Evolutionary conservation across 2,113 vertebrate genomes (phyloP), one percentile per base, ranked within the genome.

Genomic region (Hyla sarda): DNA sequence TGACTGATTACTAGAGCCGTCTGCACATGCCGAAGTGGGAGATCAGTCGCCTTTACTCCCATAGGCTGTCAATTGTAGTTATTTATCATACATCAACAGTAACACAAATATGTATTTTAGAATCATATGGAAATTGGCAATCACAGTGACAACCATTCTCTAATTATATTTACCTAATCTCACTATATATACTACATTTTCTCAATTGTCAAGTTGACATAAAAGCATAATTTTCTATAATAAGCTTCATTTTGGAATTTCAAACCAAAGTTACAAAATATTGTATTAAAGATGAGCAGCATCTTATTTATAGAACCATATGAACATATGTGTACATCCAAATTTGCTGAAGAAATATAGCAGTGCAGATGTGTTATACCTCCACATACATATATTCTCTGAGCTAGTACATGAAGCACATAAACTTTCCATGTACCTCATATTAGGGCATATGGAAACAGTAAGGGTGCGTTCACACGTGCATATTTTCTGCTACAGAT

Each of bases 1-100:
- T 84, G 82, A 84, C 54, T 65, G 82, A 84, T 84, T 84, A 84
- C 69, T 84, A 34, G 32, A 84, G 19, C 25, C 47, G 45, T 47
- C 71, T 65, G 72, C 37, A 37, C 60, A 21, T 6, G 14, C 32
- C 32, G 13, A 75, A 75, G 69, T 83, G 34, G 82, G 54, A 67
- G 71, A 60, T 60, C 71, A 58, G 71, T 60, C 32, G 17, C 41
- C 5, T 74, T 45, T 52, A 28, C 17, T 76, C 82, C 82, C 82
- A 76, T 34, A 60, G 52, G 71, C 56, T 65, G 56, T 23, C 56
- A 76, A 48, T 65, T 83, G 23, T 58, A 76, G 37, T 84, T 76
- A 32, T 62, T 76, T 50, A 47, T 82, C 65, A 69, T 48, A 69
- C 17, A 62, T 65, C 52, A 84, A 11, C 50, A 84, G 34, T 25